These are phyloP conservation scores for Ashinkailepas kermadecensis DNA, from an alignment of 2,888 invertebrate genomes.

Conservation along the genomic window DNA sequence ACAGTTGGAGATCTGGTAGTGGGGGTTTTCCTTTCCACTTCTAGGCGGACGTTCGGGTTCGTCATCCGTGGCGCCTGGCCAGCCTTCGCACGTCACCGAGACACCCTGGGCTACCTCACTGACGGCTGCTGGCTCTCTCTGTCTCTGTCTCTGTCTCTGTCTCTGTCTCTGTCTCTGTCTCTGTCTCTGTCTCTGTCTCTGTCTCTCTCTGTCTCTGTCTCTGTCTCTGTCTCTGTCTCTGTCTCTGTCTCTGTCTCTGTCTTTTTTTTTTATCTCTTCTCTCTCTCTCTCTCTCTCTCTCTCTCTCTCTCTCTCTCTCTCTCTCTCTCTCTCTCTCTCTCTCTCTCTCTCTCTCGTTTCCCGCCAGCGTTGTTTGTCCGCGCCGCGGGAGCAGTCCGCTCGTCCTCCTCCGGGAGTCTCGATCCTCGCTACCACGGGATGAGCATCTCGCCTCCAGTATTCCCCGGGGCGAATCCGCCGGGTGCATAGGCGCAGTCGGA, in stretches of 20 bases:
- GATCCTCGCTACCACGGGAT: too few relatives aligned
- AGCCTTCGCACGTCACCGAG: too few relatives aligned
- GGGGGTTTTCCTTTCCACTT: too few relatives aligned
- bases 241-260: not conserved
- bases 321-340: conserved; percentile 23
- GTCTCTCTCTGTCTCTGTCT: conserved; percentile 18
- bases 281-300: conserved; percentile 11
- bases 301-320: conserved; percentile 24
- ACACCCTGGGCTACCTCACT: too few relatives aligned
- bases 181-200: conserved; percentile 23
- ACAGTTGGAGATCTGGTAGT: too few relatives aligned
- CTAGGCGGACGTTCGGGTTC: too few relatives aligned
- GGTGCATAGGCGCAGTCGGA: too few relatives aligned
- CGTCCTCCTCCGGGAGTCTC: too few relatives aligned
- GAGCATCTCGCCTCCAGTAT: too few relatives aligned
- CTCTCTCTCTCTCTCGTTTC: conserved; percentile 40
- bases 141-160: not conserved
- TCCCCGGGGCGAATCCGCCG: too few relatives aligned
- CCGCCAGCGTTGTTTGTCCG: conserved; percentile 80
- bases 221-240: conserved; percentile 3
- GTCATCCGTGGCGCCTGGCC: too few relatives aligned
- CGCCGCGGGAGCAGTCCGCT: too few relatives aligned
- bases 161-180: conserved; percentile 13
- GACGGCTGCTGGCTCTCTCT: not conserved
- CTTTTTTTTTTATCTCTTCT: not conserved